phyloP scores from a whole-genome alignment of 2,113 vertebrate species.

The Orthonyx spaldingii region DNA sequence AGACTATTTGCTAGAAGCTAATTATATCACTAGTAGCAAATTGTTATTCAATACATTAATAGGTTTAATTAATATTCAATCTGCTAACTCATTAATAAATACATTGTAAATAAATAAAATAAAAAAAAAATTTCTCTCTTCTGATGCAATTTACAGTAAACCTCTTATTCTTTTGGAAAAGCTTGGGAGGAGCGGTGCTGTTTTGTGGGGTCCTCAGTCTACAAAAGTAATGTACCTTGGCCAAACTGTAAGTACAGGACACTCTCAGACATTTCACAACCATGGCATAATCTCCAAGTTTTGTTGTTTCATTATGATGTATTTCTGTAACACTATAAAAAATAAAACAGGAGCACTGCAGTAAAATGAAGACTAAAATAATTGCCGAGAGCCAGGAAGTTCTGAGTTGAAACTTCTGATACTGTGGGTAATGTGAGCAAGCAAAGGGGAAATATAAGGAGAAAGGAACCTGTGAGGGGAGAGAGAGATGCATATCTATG shows the following conservation, averaged over 20 bases:
- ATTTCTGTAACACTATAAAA: not conserved
- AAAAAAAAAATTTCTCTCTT: no score
- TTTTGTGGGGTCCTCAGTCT: not conserved
- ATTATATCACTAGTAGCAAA: not conserved
- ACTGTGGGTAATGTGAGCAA: not conserved
- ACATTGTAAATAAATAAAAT: no score
- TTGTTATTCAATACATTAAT: not conserved
- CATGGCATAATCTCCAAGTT: not conserved
- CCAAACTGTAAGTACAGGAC: not conserved
- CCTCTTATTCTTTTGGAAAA: not conserved
- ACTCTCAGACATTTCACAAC: not conserved
- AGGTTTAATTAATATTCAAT: not conserved
- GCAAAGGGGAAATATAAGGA: not conserved
- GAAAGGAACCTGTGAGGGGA: not conserved
- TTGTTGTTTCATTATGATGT: not conserved
- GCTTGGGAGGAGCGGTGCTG: not conserved
- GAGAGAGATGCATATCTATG: not conserved
- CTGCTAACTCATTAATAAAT: not conserved
- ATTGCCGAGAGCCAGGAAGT: not conserved
- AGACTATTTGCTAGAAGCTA: not conserved
- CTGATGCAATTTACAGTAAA: not conserved
- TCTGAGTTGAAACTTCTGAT: not conserved
- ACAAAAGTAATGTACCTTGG: not conserved
- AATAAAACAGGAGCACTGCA: not conserved
- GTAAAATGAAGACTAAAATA: not conserved